Base-by-base conservation (phyloP, 2,113 vertebrate species). In the Eurystomus gularis region DNA sequence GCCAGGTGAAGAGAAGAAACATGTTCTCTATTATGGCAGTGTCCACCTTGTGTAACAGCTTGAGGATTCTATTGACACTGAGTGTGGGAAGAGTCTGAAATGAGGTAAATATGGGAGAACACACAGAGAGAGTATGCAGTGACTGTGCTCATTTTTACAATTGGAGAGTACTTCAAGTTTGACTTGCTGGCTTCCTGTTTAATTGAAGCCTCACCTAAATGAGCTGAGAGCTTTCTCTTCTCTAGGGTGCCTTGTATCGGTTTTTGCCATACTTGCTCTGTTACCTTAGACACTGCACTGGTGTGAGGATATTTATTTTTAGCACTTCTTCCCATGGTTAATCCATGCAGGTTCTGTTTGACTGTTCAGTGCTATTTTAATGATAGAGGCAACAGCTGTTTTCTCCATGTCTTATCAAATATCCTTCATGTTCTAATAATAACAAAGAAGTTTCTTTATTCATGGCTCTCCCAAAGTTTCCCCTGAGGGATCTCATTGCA, bases 341-440 rank as follows among this genome's bases (percentile, higher is more conserved):
- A 82, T 82, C 93, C 10, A 2, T 76, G 66, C 54, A 94, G 73
- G 44, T 94, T 93, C 84, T 96, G 66, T 78, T 85, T 88, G 84
- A 84, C 5, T 0, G 6, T 93, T 95, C 91, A 69, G 1, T 21
- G 17, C 84, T 87, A 21, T 91, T 94, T 96, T 86, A 88, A 86
- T 65, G 82, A 80, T 85, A 66, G 37, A 65, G 62, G 49, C 68
- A 90, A 82, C 96, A 96, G 94, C 94, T 97, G 94, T 94, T 96
- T 95, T 87, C 85, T 82, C 37, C 44, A 48, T 77, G 85, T 92
- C 93, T 95, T 96, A 91, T 88, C 89, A 91, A 93, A 85, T 96
- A 95, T 86, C 92, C 62, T 95, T 16, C 31, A 4, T 80, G 90
- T 90, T 93, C 95, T 93, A 96, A 91, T 95, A 94, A 93, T 95